Conservation (phyloP, 2,113 vertebrate species). For the Pluvianellus socialis region DNA sequence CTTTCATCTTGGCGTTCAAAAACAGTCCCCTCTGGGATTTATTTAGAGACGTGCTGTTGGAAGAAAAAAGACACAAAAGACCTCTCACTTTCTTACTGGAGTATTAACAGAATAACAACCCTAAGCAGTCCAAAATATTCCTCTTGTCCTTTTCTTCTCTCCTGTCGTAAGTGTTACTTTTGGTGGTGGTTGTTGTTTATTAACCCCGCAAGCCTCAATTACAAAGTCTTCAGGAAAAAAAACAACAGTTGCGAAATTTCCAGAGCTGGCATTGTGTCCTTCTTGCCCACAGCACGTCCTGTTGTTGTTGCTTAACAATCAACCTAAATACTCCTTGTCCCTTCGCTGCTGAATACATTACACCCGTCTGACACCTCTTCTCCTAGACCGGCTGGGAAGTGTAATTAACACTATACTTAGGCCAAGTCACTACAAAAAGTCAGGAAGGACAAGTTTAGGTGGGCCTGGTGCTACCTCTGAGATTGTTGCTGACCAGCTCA, state of each 20-base stretch:
- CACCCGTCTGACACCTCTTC: neutral
- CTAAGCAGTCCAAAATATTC: neutral
- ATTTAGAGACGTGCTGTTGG: neutral
- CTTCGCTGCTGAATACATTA: neutral
- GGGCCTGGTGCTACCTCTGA: neutral
- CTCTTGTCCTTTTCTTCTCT: constrained; percentile 16
- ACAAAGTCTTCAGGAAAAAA: constrained; percentile 34
- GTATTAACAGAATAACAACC: neutral
- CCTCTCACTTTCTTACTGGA: constrained; percentile 32
- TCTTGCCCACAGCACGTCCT: constrained; percentile 49
- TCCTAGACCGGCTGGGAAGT: neutral
- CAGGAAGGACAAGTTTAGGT: neutral
- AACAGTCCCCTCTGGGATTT: neutral
- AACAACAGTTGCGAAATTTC: constrained; percentile 29
- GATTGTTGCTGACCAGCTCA: neutral
- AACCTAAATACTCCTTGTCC: constrained; percentile 59
- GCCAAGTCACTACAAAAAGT: neutral
- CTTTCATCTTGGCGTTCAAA: neutral
- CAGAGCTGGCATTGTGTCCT: constrained; percentile 50
- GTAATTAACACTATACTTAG: constrained; percentile 9
- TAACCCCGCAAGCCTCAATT: constrained; percentile 58
- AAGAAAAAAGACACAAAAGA: constrained; percentile 14
- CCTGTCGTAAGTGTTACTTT: constrained; percentile 14
- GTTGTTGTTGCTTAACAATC: constrained; percentile 59
- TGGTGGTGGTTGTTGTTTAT: constrained; percentile 39